A percentile compares a stretch with the other conserved stretches of the same genome.
These are phyloP conservation scores for Thymelicus lineola DNA, from an alignment of 2,888 invertebrate genomes.

Conservation along the genomic window DNA sequence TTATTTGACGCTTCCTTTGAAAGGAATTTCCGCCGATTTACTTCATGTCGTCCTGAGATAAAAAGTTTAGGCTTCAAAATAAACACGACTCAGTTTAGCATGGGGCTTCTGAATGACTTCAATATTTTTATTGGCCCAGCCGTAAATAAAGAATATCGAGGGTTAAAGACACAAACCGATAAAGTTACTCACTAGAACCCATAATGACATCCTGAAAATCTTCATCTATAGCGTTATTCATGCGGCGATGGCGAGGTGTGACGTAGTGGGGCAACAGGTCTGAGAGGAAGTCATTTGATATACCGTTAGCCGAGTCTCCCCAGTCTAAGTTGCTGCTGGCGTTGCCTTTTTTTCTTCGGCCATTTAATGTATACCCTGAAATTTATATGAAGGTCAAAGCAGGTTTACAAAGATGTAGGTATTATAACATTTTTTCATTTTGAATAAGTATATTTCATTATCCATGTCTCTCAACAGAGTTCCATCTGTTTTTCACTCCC, in stretches of 20 bases:
- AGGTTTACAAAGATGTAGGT: too few species aligned
- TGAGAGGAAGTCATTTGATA: constrained; percentile 71
- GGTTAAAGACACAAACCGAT: background rate
- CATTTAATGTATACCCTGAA: constrained; percentile 57
- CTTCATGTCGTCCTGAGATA: constrained; percentile 20
- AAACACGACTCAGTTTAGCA: background rate
- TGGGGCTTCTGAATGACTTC: too few species aligned
- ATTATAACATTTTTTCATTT: too few species aligned
- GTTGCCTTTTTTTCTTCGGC: constrained; percentile 59
- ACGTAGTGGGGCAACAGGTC: constrained; percentile 78
- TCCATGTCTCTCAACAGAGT: too few species aligned
- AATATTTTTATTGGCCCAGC: too few species aligned
- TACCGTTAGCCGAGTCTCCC: constrained; percentile 59
- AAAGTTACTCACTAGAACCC: constrained; percentile 50
- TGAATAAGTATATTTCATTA: too few species aligned
- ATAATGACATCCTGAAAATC: constrained; percentile 77
- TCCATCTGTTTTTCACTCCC: too few species aligned
- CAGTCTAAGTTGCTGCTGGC: constrained; percentile 60
- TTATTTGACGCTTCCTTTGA: constrained; percentile 28
- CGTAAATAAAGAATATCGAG: too few species aligned
- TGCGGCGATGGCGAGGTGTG: constrained; percentile 69
- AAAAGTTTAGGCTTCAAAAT: background rate
- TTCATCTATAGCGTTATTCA: constrained; percentile 59
- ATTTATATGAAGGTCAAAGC: background rate
- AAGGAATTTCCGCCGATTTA: constrained; percentile 14